Percentiles rank a stretch among this genome's conserved stretches.
phyloP scores from a whole-genome alignment of 2,888 invertebrate species.

The Amblyjoppa proteus region DNA sequence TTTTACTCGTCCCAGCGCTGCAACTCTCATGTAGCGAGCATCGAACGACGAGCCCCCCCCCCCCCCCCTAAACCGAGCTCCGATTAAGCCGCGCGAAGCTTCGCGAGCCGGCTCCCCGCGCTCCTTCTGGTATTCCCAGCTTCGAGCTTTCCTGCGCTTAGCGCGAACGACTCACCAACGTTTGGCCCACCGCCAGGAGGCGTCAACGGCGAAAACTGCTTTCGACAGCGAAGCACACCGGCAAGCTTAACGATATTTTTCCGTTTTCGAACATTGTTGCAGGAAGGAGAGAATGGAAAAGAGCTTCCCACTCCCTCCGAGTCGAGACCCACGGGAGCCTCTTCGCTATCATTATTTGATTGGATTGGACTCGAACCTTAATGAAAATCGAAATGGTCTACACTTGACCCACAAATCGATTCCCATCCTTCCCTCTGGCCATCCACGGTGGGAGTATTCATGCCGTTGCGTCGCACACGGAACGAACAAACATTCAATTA shows the following conservation, averaged over 20 bases:
- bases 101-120: conserved; percentile 36
- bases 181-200: conserved; percentile 79
- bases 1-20: conserved; percentile 46
- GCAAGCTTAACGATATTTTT: conserved; percentile 76
- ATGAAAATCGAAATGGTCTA: conserved; percentile 33
- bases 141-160: conserved; percentile 60
- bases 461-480: too few relatives aligned
- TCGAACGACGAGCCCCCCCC: conserved; percentile 23
- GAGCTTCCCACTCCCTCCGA: neutral
- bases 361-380: conserved; percentile 31
- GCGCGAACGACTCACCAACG: conserved; percentile 74
- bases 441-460: neutral
- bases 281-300: neutral
- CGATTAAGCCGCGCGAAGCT: conserved; percentile 17
- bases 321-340: conserved; percentile 39
- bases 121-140: conserved; percentile 44
- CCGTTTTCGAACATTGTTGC: conserved; percentile 68
- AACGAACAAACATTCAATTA: too few relatives aligned
- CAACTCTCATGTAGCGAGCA: conserved; percentile 30
- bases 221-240: conserved; percentile 75
- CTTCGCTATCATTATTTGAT: conserved; percentile 40
- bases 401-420: conserved; percentile 11
- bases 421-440: neutral
- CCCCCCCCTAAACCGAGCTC: conserved; percentile 10
- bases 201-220: conserved; percentile 79